A percentile compares a stretch with the other conserved stretches of the same genome.
These are phyloP conservation scores for Nymphalis polychloros DNA, from an alignment of 2,888 invertebrate species.

Conservation along the genomic window DNA sequence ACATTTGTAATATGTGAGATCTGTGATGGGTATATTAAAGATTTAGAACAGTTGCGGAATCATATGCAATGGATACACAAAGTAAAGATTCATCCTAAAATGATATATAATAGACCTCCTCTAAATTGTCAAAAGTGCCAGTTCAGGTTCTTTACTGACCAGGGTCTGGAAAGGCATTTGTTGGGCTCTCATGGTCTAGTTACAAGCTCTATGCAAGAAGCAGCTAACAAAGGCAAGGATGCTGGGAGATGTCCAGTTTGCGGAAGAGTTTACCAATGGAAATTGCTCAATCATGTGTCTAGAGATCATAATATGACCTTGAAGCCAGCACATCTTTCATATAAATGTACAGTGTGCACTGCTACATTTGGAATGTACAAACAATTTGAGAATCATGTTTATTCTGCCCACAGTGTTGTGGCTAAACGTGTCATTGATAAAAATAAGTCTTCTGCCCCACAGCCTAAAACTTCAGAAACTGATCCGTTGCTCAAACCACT, in stretches of 20 bases:
- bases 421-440: constrained; percentile 93
- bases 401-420: constrained; percentile 95
- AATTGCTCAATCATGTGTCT: constrained; percentile 94
- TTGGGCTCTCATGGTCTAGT: constrained; percentile 97
- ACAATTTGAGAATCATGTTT: constrained; percentile 97
- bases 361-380: constrained; percentile 98
- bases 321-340: constrained; percentile 95
- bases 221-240: constrained; percentile 97
- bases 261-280: constrained; percentile 91
- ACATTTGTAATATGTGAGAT: constrained; percentile 98
- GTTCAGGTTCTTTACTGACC: constrained; percentile 97
- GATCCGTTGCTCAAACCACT: constrained; percentile 90
- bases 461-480: constrained; percentile 55
- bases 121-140: constrained; percentile 98
- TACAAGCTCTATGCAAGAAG: constrained; percentile 97
- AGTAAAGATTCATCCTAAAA: constrained; percentile 97
- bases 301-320: constrained; percentile 96
- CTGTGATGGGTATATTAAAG: constrained; percentile 98
- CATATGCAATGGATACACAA: constrained; percentile 99
- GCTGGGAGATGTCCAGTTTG: constrained; percentile 97
- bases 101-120: constrained; percentile 97
- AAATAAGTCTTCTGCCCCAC: constrained; percentile 76
- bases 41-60: constrained; percentile 95
- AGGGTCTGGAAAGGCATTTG: constrained; percentile 97
- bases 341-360: constrained; percentile 97